Conservation (phyloP, 2,888 invertebrate species). For the Epiperipatus broadwayi region DNA sequence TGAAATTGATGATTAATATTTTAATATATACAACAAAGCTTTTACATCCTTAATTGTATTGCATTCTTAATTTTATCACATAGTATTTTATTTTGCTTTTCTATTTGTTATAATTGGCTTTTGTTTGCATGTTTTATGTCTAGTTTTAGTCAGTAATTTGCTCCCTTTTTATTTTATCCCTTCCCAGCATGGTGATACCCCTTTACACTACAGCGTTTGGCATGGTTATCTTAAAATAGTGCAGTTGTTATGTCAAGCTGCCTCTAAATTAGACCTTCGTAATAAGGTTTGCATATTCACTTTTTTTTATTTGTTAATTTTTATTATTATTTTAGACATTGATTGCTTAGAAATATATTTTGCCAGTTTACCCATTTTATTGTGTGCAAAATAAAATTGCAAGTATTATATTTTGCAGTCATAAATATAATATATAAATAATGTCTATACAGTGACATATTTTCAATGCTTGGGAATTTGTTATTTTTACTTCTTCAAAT, state of each 20-base stretch:
- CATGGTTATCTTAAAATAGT: constrained; percentile 32
- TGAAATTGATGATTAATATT: no score
- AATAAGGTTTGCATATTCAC: constrained; percentile 26
- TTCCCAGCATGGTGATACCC: constrained; percentile 34
- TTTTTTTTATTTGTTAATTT: constrained; percentile 6
- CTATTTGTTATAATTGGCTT: no score
- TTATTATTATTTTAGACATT: constrained; percentile 1
- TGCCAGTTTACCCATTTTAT: no score
- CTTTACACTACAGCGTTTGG: constrained; percentile 36
- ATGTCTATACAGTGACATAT: constrained; percentile 5
- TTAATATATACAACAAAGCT: no score
- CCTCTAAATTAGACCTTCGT: constrained; percentile 26
- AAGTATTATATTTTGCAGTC: background rate
- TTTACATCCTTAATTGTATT: no score
- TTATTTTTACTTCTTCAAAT: no score
- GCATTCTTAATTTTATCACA: background rate
- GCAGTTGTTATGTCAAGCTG: constrained; percentile 27
- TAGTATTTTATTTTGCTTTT: no score
- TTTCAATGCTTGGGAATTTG: background rate
- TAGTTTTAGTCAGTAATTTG: background rate
- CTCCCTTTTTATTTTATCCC: background rate
- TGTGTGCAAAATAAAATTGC: no score
- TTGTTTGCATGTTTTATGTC: no score
- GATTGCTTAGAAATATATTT: background rate
- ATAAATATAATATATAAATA: constrained; percentile 1